These are phyloP conservation scores for Elegia similella DNA, from an alignment of 2,888 invertebrate species.

Conservation along the genomic window DNA sequence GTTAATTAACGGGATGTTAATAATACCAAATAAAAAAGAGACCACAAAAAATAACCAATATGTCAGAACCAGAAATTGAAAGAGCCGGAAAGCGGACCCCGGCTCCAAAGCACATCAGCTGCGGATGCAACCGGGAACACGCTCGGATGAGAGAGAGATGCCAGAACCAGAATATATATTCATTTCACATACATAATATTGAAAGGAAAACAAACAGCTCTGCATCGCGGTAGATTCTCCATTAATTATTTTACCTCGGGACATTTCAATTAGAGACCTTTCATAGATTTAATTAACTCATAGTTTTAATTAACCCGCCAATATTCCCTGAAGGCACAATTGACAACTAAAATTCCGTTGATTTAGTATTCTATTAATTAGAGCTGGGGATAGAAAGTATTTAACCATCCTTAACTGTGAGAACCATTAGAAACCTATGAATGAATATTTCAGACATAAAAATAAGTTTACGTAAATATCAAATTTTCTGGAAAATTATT, in stretches of 20 bases:
- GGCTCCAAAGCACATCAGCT: too few species aligned
- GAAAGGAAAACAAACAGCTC: constrained; percentile 1
- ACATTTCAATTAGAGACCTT: constrained; percentile 15
- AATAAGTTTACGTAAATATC: too few species aligned
- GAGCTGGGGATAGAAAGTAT: background rate
- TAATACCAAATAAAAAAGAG: too few species aligned
- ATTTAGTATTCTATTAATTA: background rate
- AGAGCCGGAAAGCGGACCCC: too few species aligned
- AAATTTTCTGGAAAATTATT: too few species aligned
- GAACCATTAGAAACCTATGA: too few species aligned
- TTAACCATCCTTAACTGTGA: background rate
- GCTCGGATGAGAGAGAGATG: too few species aligned
- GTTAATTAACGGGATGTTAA: too few species aligned
- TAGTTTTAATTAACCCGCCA: constrained; percentile 11
- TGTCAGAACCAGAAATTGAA: background rate
- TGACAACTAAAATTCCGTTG: background rate
- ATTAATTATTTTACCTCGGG: constrained; percentile 9
- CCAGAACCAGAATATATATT: background rate
- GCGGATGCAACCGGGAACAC: too few species aligned
- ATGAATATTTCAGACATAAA: too few species aligned
- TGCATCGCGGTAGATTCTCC: background rate
- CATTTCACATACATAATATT: background rate
- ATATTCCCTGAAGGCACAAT: constrained; percentile 3
- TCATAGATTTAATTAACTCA: constrained; percentile 17
- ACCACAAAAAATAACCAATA: background rate